These are phyloP conservation scores for Leucoraja erinaceus DNA, from an alignment of 2,113 vertebrate genomes.

Conservation along the genomic window DNA sequence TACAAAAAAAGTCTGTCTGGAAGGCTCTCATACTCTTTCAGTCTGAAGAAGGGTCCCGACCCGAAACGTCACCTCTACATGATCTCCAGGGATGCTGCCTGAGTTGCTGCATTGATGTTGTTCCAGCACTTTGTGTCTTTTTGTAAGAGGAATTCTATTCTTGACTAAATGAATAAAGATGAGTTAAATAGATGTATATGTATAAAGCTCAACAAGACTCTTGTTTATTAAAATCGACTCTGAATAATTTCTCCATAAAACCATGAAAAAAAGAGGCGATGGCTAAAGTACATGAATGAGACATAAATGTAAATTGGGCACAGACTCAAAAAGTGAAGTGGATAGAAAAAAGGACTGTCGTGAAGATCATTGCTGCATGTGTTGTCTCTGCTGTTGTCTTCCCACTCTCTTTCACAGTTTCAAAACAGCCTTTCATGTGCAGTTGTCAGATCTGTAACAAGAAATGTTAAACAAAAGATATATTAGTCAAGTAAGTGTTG, in stretches of 20 bases:
- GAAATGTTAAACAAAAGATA: conserved; percentile 22
- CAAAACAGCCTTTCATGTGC: neutral
- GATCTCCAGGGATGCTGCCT: no score
- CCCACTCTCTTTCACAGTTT: conserved; percentile 5
- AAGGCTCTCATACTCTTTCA: no score
- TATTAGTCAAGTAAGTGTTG: neutral
- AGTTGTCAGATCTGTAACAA: neutral
- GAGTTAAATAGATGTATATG: neutral
- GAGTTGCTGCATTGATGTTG: no score
- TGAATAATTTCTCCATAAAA: neutral
- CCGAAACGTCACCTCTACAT: no score
- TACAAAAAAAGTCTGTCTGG: no score
- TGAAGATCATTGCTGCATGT: neutral
- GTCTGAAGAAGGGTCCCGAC: no score
- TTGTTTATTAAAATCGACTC: neutral
- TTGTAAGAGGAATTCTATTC: neutral
- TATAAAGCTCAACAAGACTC: neutral
- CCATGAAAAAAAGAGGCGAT: neutral
- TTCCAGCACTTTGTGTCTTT: no score
- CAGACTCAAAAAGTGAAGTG: neutral
- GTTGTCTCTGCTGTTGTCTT: neutral
- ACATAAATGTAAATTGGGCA: neutral
- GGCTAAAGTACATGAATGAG: neutral
- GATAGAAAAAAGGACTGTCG: neutral
- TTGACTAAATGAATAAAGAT: neutral